Evolutionary conservation across 2,888 invertebrate genomes (phyloP).

Genomic region (Habrosyne pyritoides): DNA sequence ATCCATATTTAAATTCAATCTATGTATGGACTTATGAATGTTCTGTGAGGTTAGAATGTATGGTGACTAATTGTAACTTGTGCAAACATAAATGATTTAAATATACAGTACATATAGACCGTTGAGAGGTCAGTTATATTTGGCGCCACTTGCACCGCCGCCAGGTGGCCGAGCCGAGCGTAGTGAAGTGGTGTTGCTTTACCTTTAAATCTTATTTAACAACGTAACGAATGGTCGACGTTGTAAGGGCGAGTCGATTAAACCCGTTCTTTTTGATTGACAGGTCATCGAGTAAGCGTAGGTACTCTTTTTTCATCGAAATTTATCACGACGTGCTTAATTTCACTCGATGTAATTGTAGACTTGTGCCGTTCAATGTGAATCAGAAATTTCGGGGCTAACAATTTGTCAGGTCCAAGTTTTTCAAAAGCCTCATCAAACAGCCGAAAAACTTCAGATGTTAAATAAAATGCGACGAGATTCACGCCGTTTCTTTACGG

Average conservation of each 20-base stretch:
- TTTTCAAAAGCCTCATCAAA: constrained; percentile 58
- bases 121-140: constrained; percentile 52
- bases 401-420: constrained; percentile 41
- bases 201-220: constrained; percentile 47
- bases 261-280: constrained; percentile 46
- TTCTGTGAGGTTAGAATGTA: constrained; percentile 12
- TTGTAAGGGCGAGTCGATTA: constrained; percentile 45
- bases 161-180: constrained; percentile 55
- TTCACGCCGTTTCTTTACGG: constrained; percentile 68
- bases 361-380: constrained; percentile 18
- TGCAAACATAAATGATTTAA: constrained; percentile 25
- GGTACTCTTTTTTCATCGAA: constrained; percentile 22
- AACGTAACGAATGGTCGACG: constrained; percentile 24
- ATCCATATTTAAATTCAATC: not conserved
- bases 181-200: constrained; percentile 37
- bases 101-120: constrained; percentile 24
- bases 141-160: constrained; percentile 49
- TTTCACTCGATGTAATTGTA: constrained; percentile 27
- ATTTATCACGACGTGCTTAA: constrained; percentile 19
- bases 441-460: constrained; percentile 63
- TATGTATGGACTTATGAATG: not conserved
- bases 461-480: constrained; percentile 75
- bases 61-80: constrained; percentile 33
- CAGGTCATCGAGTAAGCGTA: constrained; percentile 45
- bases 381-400: constrained; percentile 26